phyloP scores from a whole-genome alignment of 2,113 vertebrate genomes.

The Cheirogaleus medius region DNA sequence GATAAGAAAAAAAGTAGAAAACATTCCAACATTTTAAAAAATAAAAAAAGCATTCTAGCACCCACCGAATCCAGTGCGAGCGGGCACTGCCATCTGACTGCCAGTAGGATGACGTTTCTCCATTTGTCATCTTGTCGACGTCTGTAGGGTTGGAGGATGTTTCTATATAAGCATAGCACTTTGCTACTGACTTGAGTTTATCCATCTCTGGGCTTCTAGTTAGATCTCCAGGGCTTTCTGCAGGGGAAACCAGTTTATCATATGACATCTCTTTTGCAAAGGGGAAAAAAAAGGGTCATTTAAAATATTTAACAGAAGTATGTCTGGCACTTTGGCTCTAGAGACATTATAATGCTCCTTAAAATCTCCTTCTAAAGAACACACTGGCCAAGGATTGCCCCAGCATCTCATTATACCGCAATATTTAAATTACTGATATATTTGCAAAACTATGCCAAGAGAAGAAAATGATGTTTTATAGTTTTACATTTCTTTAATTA shows the following conservation, averaged over 20 bases:
- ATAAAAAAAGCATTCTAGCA: background rate
- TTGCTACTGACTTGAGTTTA: slow-evolving; percentile 93
- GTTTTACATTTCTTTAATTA: slow-evolving; percentile 25
- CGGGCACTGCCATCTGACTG: slow-evolving; percentile 97
- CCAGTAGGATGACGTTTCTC: slow-evolving; percentile 96
- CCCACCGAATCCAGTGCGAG: slow-evolving; percentile 97
- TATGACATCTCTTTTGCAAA: background rate
- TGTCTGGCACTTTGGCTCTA: background rate
- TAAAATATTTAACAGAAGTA: slow-evolving; percentile 52
- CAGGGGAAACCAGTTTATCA: background rate
- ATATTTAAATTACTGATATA: background rate
- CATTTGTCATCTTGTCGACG: slow-evolving; percentile 96
- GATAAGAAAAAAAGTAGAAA: background rate
- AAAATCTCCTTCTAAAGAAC: slow-evolving; percentile 43
- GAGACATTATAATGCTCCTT: background rate
- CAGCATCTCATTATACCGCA: background rate
- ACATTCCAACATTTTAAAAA: background rate
- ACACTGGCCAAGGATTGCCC: background rate
- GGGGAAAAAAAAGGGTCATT: background rate
- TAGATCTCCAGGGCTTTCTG: slow-evolving; percentile 88
- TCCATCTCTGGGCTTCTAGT: slow-evolving; percentile 91
- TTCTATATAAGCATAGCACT: slow-evolving; percentile 95
- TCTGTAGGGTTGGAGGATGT: slow-evolving; percentile 94
- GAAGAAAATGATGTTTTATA: background rate
- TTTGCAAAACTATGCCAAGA: slow-evolving; percentile 8